These are phyloP conservation scores for Heterodera carotae DNA, from an alignment of 1,140 invertebrate species.

Conservation along the genomic window DNA sequence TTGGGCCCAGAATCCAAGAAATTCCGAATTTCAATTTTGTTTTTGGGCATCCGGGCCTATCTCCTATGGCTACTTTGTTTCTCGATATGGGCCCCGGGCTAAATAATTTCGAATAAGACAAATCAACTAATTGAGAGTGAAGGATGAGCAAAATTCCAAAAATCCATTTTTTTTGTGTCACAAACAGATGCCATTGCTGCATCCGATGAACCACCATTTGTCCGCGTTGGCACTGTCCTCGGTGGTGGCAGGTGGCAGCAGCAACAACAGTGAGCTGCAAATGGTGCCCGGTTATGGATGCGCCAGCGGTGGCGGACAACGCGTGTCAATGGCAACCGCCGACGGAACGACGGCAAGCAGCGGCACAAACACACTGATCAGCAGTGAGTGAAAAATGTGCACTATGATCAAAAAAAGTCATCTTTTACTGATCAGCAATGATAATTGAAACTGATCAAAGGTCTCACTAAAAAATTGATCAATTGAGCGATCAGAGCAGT, in stretches of 20 bases:
- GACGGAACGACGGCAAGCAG: slow-evolving; percentile 33
- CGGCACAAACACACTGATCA: slow-evolving; percentile 42
- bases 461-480: background rate
- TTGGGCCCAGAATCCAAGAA: too few relatives aligned
- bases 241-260: slow-evolving; percentile 25
- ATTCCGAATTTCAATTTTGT: too few relatives aligned
- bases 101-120: too few relatives aligned
- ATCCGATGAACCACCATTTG: slow-evolving; percentile 12
- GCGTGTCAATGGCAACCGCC: slow-evolving; percentile 56
- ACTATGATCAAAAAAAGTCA: too few relatives aligned
- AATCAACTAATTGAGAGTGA: too few relatives aligned
- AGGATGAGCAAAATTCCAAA: background rate
- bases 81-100: too few relatives aligned
- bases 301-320: slow-evolving; percentile 50
- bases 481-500: slow-evolving; percentile 18
- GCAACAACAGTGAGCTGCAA: background rate
- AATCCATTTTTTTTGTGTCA: background rate
- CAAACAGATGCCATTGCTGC: slow-evolving; percentile 28
- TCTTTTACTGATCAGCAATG: too few relatives aligned
- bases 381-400: slow-evolving; percentile 52
- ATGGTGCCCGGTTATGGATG: too few relatives aligned
- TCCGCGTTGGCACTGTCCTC: slow-evolving; percentile 39
- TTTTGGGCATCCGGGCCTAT: too few relatives aligned
- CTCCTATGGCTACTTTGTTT: too few relatives aligned
- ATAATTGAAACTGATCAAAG: too few relatives aligned